Base-by-base conservation (phyloP, 2,888 invertebrate species). In the Tanytarsus gracilentus region DNA sequence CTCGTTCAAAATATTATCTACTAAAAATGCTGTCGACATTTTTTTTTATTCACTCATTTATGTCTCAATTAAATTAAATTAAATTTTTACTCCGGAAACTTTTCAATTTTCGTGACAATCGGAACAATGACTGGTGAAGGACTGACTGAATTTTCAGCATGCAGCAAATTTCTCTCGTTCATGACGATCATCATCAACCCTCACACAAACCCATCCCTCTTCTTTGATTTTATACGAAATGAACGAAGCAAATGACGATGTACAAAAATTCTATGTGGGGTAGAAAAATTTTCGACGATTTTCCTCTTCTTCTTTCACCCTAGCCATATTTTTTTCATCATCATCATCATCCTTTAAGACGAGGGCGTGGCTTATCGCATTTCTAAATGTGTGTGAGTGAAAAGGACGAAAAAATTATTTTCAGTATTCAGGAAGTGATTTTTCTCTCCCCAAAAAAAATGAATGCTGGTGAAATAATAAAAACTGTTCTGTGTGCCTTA, bases 11-110 rank as follows among this genome's bases (percentile, higher is more conserved):
- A 71, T 68, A 63, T 71, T 73, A 66, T 73, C 72, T 64, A 72
- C 70, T 63, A 73, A 66, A 62, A 73, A 72, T 39, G 72, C 71
- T 62, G 72, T 72, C 66, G 72, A 73, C 73, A 73, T 73, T 59
- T 62, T 65, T 33, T 39, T 21, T 30, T 27, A 11, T 51, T 51
- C 21, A 44, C 9, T 9, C 9, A 30, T 9, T 14, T n/a, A 27
- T 9, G 25, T n/a, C 18, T 30, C 9, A 48, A 26, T 21, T 40
- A 25, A 39, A 21, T 21, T 26, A 25, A 40, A 36, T 14, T 36
- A 23, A 39, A 16, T 39, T 29, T 27, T 55, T 55, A 25, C 23
- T 30, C 29, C 40, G 11, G 14, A 21, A 58, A 30, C 9, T 56
- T 33, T 39, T 14, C 11, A 23, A 9, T 44, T 48, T 30, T 29